Evolutionary conservation across 1,140 invertebrate species (phyloP).

Genomic region (Drosophila eugracilis): DNA sequence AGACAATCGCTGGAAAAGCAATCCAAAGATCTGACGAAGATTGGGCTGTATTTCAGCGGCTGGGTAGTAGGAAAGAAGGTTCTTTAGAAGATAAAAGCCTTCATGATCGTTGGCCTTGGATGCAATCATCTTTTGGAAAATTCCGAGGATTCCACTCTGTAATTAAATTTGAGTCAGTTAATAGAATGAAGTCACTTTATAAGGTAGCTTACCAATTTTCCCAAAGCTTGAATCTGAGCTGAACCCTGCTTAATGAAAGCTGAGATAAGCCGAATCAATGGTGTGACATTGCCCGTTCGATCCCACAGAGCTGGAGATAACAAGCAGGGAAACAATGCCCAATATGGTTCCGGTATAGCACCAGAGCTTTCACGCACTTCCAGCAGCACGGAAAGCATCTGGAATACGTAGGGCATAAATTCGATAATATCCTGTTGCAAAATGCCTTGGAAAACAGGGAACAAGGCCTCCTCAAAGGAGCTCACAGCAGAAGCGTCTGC

Average conservation of each 20-base stretch:
- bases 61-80: conserved; percentile 91
- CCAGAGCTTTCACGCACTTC: conserved; percentile 89
- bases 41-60: conserved; percentile 89
- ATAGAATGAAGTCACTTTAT: neutral
- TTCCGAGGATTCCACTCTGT: conserved; percentile 94
- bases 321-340: conserved; percentile 94
- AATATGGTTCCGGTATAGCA: conserved; percentile 92
- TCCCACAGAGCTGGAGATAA: conserved; percentile 96
- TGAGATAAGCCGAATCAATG: conserved; percentile 94
- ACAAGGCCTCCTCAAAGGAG: conserved; percentile 96
- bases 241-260: conserved; percentile 93
- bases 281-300: conserved; percentile 95
- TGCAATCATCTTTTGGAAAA: conserved; percentile 98
- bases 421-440: conserved; percentile 97
- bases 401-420: conserved; percentile 99
- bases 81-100: conserved; percentile 96
- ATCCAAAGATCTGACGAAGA: conserved; percentile 94
- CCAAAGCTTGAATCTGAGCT: conserved; percentile 89
- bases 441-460: conserved; percentile 97
- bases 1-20: conserved; percentile 96
- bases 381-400: conserved; percentile 96
- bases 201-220: conserved; percentile 87
- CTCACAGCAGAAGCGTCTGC: conserved; percentile 91
- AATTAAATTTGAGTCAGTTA: neutral
- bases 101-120: conserved; percentile 98